Percentiles rank a stretch among this genome's conserved stretches.
Evolutionary conservation across 2,113 vertebrate genomes (phyloP).

Genomic region (Coryphaenoides rupestris): DNA sequence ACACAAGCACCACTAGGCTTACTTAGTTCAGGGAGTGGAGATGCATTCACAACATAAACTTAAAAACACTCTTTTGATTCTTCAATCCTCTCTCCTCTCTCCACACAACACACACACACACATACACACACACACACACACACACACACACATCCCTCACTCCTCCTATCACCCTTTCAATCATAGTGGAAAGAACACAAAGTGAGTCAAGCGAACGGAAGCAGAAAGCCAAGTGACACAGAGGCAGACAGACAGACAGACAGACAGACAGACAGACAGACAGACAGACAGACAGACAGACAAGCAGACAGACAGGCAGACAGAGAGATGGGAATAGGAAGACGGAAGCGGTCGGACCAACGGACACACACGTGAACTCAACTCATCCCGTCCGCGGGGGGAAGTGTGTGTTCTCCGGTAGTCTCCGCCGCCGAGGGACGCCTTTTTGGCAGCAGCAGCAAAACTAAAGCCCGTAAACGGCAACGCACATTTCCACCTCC

Average conservation of each 20-base stretch:
- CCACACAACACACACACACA: too few species aligned
- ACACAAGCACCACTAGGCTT: too few species aligned
- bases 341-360: neutral
- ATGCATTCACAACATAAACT: too few species aligned
- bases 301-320: too few species aligned
- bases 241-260: constrained; percentile 10
- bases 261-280: neutral
- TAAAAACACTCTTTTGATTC: too few species aligned
- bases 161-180: too few species aligned
- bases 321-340: constrained; percentile 5
- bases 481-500: neutral
- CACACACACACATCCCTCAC: neutral
- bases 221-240: neutral
- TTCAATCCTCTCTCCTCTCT: too few species aligned
- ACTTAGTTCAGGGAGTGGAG: too few species aligned
- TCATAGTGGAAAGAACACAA: too few species aligned
- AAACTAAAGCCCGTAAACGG: neutral
- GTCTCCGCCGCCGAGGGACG: neutral
- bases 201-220: too few species aligned
- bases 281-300: neutral
- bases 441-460: neutral
- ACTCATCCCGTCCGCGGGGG: neutral
- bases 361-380: neutral
- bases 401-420: neutral
- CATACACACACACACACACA: constrained; percentile 11